Base-by-base conservation (phyloP, 2,113 vertebrate genomes). In the Apteryx mantelli region DNA sequence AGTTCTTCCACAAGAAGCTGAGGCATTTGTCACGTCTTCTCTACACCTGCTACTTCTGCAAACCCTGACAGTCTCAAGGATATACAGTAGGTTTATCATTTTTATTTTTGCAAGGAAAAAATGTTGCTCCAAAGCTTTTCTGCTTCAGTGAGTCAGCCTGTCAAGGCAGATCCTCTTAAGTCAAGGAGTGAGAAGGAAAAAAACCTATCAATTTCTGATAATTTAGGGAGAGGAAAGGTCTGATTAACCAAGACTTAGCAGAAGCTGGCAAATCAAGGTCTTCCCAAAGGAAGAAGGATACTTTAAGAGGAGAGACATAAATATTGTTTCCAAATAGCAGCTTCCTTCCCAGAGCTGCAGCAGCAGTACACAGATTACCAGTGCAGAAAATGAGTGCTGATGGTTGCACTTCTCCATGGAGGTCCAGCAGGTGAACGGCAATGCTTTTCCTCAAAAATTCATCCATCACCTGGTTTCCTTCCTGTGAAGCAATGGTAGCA, bases 11-110 rank as follows among this genome's bases (percentile, higher is more conserved):
- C 55, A 26, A 24, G 24, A n/a, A 52, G 13, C 10, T 7, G 53
- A 56, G 65, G 20, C 20, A 61, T 38, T 20, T 42, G 7, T 30
- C 38, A 25, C 0, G 0, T 13, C 21, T 36, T 52, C 71, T 74
- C 50, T 30, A 0, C 44, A 77, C 20, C 76, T 50, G 13, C 68
- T 60, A 8, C 86, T 21, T 8, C 86, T 82, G 73, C 76, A 90
- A 34, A 66, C 50, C 30, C 20, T 44, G 77, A 25, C 36, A 28
- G 10, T 25, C 64, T 10, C 40, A n/a, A 24, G 36, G 55, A 34
- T 13, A 3, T 3, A 9, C 0, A 3, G 2, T 17, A 74, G 52
- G 52, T 55, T 55, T 55, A 55, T 55, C 36, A 40, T 36, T n/a
- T 68, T 73, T 28, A 36, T 46, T 75, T 76, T 76, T 25, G 10